Conservation (phyloP, 2,797 vertebrate genomes). For the Eidolon dupreanum region DNA sequence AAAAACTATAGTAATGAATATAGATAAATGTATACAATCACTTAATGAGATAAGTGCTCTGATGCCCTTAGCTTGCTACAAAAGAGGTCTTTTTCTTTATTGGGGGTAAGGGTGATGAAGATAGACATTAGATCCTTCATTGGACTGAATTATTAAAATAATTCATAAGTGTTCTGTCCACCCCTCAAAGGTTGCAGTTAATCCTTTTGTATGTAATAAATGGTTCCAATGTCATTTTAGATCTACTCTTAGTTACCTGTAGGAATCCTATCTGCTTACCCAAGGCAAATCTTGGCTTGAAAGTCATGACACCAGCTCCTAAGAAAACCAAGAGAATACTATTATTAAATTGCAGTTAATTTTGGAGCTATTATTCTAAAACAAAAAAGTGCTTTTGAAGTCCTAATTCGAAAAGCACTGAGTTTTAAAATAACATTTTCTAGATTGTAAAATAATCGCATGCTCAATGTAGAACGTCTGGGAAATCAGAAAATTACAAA, state of each 20-base stretch:
- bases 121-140: background rate
- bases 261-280: background rate
- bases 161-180: background rate
- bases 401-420: slow-evolving; percentile 20
- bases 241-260: background rate
- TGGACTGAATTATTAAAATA: background rate
- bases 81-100: background rate
- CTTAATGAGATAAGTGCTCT: background rate
- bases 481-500: slow-evolving; percentile 25
- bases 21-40: background rate
- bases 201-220: background rate
- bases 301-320: background rate
- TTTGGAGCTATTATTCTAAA: background rate
- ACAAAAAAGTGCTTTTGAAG: background rate
- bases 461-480: background rate
- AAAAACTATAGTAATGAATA: background rate
- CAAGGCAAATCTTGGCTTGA: background rate
- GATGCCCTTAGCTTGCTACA: background rate
- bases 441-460: background rate
- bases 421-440: background rate
- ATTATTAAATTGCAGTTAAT: slow-evolving; percentile 17
- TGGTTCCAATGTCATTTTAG: background rate
- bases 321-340: background rate
- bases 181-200: background rate
- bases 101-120: background rate